These are phyloP conservation scores for Flexamia atlantica DNA, from an alignment of 2,888 invertebrate species.

Conservation along the genomic window DNA sequence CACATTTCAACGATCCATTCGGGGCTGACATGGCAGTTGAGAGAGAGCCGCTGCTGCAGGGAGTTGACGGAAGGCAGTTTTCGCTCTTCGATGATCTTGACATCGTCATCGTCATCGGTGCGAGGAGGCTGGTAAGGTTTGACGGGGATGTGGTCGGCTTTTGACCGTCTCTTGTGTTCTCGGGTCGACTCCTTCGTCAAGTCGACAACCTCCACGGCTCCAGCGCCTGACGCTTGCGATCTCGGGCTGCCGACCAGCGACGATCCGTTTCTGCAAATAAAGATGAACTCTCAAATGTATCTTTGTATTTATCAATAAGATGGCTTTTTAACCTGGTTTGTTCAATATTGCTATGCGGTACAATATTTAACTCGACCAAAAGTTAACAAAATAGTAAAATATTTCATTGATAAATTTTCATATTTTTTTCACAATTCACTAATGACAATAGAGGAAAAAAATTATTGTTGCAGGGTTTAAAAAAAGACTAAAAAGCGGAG, in stretches of 20 bases:
- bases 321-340: too few relatives aligned
- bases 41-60: constrained; percentile 78
- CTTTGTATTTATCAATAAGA: too few relatives aligned
- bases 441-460: too few relatives aligned
- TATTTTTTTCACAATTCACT: too few relatives aligned
- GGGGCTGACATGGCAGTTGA: constrained; percentile 76
- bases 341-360: too few relatives aligned
- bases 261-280: not conserved
- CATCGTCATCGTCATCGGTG: constrained; percentile 27
- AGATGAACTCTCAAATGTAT: too few relatives aligned
- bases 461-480: too few relatives aligned
- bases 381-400: too few relatives aligned
- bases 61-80: constrained; percentile 76
- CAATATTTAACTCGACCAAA: too few relatives aligned
- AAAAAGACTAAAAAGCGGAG: too few relatives aligned
- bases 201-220: constrained; percentile 19
- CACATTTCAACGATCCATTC: constrained; percentile 79
- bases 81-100: constrained; percentile 57
- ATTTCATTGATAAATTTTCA: too few relatives aligned
- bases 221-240: not conserved
- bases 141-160: not conserved
- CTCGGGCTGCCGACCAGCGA: not conserved
- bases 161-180: not conserved
- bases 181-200: constrained; percentile 19
- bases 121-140: not conserved